phyloP scores from a whole-genome alignment of 2,888 invertebrate genomes.

The Philonicus albiceps region DNA sequence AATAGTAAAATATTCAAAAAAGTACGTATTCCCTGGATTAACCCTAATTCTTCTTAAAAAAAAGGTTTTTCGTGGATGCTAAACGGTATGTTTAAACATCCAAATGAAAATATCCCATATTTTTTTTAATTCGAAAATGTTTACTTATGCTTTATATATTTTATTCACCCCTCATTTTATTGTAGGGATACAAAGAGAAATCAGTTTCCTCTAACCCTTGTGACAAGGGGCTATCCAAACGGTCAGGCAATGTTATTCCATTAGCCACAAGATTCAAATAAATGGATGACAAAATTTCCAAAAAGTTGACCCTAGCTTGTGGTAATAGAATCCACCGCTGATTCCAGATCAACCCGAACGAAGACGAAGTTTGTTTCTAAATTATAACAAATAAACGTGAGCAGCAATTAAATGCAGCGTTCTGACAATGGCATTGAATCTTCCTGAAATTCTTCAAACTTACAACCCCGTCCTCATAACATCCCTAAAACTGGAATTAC shows the following conservation, averaged over 20 bases:
- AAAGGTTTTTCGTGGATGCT: background rate
- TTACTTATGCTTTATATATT: no score
- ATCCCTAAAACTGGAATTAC: background rate
- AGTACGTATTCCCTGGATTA: background rate
- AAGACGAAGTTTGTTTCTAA: background rate
- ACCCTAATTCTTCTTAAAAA: background rate
- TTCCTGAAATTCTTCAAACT: background rate
- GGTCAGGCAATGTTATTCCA: background rate
- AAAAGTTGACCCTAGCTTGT: background rate
- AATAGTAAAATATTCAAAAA: background rate
- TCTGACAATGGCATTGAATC: background rate
- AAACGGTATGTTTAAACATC: background rate
- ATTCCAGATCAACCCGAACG: background rate
- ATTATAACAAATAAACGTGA: background rate
- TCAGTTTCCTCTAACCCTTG: background rate
- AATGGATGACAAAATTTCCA: background rate
- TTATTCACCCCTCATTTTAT: no score
- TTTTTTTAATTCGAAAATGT: no score
- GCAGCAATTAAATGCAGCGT: background rate
- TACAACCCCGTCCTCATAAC: background rate
- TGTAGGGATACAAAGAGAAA: background rate
- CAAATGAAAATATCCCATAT: background rate
- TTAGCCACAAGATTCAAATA: background rate
- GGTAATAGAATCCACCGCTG: background rate
- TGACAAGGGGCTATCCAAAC: background rate